Percentiles rank a stretch among this genome's conserved stretches.
Evolutionary conservation across 2,797 vertebrate species (phyloP).

Genomic region (Clarias pachynema): DNA sequence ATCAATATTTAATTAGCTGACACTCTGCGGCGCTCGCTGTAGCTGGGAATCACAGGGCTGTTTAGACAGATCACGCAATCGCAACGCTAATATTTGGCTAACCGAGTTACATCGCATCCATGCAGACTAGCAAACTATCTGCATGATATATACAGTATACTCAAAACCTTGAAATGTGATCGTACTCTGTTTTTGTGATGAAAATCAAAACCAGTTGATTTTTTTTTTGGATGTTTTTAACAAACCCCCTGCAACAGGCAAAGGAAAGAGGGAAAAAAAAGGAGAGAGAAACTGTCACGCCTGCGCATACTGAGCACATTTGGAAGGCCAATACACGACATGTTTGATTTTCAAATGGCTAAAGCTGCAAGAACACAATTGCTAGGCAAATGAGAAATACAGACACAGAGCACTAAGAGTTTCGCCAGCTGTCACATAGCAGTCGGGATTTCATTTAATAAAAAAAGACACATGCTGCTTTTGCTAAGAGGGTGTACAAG

Average conservation of each 20-base stretch:
- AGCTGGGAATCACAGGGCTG: constrained; percentile 4
- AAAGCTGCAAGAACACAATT: not conserved
- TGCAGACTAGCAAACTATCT: not conserved
- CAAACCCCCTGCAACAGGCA: not conserved
- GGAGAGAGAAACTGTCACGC: not conserved
- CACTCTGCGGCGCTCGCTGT: constrained; percentile 3
- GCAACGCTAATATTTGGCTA: not conserved
- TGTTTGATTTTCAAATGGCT: not conserved
- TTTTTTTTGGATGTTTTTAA: not conserved
- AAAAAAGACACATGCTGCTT: not conserved
- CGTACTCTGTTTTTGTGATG: not conserved
- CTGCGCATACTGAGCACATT: too few species aligned
- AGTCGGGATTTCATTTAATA: too few species aligned
- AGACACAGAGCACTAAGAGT: not conserved
- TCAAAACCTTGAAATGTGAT: not conserved
- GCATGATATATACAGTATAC: not conserved
- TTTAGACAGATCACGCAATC: constrained; percentile 1
- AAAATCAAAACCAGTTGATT: not conserved
- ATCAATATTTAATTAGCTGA: constrained; percentile 41
- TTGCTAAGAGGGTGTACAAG: not conserved
- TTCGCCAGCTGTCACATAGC: not conserved
- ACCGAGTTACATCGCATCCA: not conserved
- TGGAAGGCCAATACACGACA: not conserved
- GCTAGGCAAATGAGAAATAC: not conserved
- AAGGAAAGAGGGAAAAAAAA: not conserved